Base-by-base conservation (phyloP, 1,140 invertebrate genomes). In the Episyrphus balteatus region DNA sequence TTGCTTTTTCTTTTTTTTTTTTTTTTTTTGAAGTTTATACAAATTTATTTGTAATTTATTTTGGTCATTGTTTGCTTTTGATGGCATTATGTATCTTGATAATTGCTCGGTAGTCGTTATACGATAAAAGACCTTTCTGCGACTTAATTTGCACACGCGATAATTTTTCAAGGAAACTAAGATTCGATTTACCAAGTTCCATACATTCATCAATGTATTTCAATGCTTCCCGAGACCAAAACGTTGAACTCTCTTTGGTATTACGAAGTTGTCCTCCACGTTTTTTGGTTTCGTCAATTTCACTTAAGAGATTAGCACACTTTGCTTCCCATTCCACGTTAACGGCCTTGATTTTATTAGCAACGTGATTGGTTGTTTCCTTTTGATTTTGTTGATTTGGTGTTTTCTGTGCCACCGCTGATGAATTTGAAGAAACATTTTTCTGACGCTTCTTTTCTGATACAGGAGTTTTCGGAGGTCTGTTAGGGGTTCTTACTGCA, bases 41-140 rank as follows among this genome's bases (percentile, higher is more conserved):
- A 26, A 26, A 26, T 26, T 26, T 26, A 26, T 26, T 42, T 42
- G 40, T n/a, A 38, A 18, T 5, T 8, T 7, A 6, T n/a, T 5
- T 42, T 13, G 18, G 40, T 13, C n/a, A 15, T 19, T 33, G 14
- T 14, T 36, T 34, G 31, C 11, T 33, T 13, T 12, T 15, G 10
- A 45, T 12, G 13, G 47, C 40, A 10, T 39, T 42, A 19, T 52
- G 47, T 39, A 65, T 40, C 40, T 51, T 49, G 30, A 65, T 65
- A 3, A 65, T 62, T 13, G 62, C 59, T 12, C 58, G 59, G 48
- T 66, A 66, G 31, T 66, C 62, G 46, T 65, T 66, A 38, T 65
- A 56, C 36, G 62, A 66, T 19, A 66, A 47, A 31, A 50, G 49
- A 6, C 62, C 62, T 14, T 52, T 54, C 31, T 48, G 44, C 8